Evolutionary conservation across 2,113 vertebrate genomes (phyloP), one percentile per base, ranked within the genome.

Genomic region (Danionella cerebrum): DNA sequence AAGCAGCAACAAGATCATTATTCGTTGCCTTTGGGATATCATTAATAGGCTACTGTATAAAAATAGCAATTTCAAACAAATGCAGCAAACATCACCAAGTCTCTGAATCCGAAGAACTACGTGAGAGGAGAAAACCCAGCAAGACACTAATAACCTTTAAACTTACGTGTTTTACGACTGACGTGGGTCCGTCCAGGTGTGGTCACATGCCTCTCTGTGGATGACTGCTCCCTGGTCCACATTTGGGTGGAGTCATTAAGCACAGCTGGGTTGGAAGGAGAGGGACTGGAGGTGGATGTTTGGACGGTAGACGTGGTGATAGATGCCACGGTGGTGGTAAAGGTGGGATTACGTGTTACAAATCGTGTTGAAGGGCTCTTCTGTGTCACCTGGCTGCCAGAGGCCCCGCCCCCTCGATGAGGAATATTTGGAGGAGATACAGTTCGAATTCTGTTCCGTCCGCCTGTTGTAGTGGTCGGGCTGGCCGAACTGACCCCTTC

Each of bases 91-190:
- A 57, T 13, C 14, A 31, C 41, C 6, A 64, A 47, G 14, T 31
- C 18, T 4, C 12, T 21, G 2, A 13, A 44, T 1, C 36, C 44
- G 12, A 19, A 51, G 39, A 63, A 36, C 39, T 48, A 1, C 21
- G 48, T 4, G 48, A 6, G 12, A 12, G 14, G 16, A 8, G 25
- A 19, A 52, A 33, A 42, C 14, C 27, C 10, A 71, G 53, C 65
- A 44, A 36, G 13, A 48, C 54, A 2, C 5, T n/a, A 31, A 5
- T 31, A 51, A 55, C 27, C 31, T 21, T 27, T 18, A 24, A 12
- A 89, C 89, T 89, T 33, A 90, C 89, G 84, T 84, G 85, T 84
- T 79, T 89, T 90, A 52, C 72, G 81, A 58, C 82, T 84, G 52
- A 73, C 27, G 6, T 87, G 85, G 4, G 76, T 77, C 0, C 76